Evolutionary conservation across 2,113 vertebrate genomes (phyloP).

Genomic region (Ceyx margarethae): DNA sequence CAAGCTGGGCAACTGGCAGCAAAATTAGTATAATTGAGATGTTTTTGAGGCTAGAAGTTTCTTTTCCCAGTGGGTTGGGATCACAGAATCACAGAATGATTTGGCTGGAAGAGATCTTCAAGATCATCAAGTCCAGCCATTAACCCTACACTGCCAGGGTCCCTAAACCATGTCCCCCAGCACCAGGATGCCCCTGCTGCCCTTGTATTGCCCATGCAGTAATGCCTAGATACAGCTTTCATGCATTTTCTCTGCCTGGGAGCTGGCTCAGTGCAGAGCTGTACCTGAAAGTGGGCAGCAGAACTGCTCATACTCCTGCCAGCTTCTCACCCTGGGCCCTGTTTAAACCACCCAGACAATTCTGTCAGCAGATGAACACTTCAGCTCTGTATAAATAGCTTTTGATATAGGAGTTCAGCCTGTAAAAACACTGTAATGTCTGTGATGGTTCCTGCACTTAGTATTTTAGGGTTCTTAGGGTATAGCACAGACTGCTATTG

Average conservation of each 20-base stretch:
- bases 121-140: too few species aligned
- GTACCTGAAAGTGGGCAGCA: neutral
- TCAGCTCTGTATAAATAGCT: conserved; percentile 48
- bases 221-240: neutral
- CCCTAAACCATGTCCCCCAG: too few species aligned
- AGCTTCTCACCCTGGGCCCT: neutral
- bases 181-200: neutral
- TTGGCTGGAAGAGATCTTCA: too few species aligned
- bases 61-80: neutral
- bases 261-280: neutral
- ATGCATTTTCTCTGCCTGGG: neutral
- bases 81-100: too few species aligned
- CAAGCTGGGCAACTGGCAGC: neutral
- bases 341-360: neutral
- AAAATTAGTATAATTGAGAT: neutral
- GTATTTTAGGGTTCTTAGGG: conserved; percentile 45
- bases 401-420: neutral
- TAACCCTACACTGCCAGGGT: too few species aligned
- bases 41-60: neutral
- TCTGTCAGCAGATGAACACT: neutral
- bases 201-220: neutral
- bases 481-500: conserved; percentile 43
- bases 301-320: neutral
- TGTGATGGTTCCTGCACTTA: conserved; percentile 59
- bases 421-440: neutral